Base-by-base conservation (phyloP, 2,113 vertebrate species). In the Carassius gibelio region DNA sequence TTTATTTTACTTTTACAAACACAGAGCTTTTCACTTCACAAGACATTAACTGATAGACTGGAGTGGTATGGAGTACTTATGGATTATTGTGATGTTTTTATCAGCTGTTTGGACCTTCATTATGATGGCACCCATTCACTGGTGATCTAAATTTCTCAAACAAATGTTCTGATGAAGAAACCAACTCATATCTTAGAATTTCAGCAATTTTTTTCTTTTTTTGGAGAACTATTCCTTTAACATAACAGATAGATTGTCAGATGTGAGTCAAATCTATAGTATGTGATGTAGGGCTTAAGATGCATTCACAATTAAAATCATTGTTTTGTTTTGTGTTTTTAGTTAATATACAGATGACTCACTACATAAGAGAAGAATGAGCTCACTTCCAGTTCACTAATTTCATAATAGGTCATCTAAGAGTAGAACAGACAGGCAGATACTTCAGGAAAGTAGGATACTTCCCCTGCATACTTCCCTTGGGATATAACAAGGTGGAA, bases 391-490 rank as follows among this genome's bases (percentile, higher is more conserved):
- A 8, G 8, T 66, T 50, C 15, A 50, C 79, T 52, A 45, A 68
- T 36, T 81, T 68, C 45, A 68, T 81, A 68, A 52, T 21, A 50
- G 61, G 79, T 81, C 79, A 69, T 68, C 23, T 52, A 52, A 81
- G 62, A 34, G 77, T 59, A 61, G 55, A 48, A 45, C 36, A 45
- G n/a, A 26, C 38, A 21, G 55, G 38, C 62, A 52, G 62, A 81
- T 68, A 48, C 23, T 81, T 52, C 17, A 10, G 15, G 36, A 72
- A 80, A 85, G 76, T 80, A 74, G 75, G 36, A 81, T 80, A 64
- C 74, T 82, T 83, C 61, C 45, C 30, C 66, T 64, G 11, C 77
- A 45, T 72, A 9, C 48, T 48, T 85, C 84, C 66, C 55, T 74
- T 57, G 77, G 50, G 84, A 15, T 61, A 61, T 42, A 80, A 80